These are phyloP conservation scores for Aurelia sp. DNA, from an alignment of 30 jellyfish, hydroid and myxozoan species.

Conservation along the genomic window DNA sequence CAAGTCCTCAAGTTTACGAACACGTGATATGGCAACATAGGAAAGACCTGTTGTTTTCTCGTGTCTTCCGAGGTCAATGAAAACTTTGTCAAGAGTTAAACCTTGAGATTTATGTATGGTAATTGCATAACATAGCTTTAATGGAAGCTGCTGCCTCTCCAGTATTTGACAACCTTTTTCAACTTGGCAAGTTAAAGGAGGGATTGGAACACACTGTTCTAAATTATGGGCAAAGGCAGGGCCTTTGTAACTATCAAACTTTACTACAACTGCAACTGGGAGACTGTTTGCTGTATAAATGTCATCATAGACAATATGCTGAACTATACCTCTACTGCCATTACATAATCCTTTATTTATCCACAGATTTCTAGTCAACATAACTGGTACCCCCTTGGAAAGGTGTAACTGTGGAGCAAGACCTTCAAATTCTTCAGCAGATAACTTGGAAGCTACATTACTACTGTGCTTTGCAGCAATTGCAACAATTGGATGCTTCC, in stretches of 20 bases:
- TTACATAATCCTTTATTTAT: not conserved
- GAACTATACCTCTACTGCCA: not conserved
- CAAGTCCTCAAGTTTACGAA: not conserved
- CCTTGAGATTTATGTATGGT: slow-evolving; percentile 45
- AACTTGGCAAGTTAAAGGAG: not conserved
- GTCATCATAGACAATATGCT: not conserved
- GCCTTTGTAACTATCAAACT: not conserved
- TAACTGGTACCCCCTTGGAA: not conserved
- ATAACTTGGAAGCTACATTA: not conserved
- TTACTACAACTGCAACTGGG: not conserved
- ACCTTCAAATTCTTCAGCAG: not conserved
- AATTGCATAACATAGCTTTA: slow-evolving; percentile 33
- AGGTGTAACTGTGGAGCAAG: not conserved
- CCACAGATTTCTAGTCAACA: not conserved
- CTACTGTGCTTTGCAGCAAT: not conserved
- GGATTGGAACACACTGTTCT: not conserved
- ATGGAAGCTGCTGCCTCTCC: slow-evolving; percentile 39
- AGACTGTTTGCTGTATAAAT: not conserved
- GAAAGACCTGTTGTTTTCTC: not conserved
- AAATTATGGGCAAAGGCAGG: not conserved
- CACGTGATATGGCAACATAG: not conserved
- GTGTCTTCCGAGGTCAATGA: not conserved
- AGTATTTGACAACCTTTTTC: not conserved
- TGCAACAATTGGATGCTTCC: not conserved
- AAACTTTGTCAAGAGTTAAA: not conserved